Conservation (phyloP, 2,113 vertebrate genomes). For the Leiothrix lutea region DNA sequence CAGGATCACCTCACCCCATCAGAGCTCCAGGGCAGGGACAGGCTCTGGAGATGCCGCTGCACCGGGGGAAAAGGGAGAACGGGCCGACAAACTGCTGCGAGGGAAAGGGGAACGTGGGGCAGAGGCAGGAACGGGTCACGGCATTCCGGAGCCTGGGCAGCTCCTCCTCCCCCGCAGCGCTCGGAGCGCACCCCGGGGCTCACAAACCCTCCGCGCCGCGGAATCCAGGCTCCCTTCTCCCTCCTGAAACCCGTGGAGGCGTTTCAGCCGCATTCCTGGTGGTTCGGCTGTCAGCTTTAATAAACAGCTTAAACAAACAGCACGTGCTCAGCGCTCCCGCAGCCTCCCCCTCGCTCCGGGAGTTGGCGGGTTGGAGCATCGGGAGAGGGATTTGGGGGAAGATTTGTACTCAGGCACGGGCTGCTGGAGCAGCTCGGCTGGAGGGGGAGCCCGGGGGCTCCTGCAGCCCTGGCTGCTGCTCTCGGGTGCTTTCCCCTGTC, state of each 20-base stretch:
- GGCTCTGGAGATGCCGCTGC: too few relatives aligned
- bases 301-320: background rate
- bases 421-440: background rate
- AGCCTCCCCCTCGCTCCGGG: background rate
- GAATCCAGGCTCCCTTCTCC: rapidly evolving
- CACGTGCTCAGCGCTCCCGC: background rate
- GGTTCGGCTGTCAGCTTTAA: background rate
- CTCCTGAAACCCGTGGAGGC: rapidly evolving
- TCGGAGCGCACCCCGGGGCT: background rate
- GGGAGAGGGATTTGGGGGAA: background rate
- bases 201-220: rapidly evolving
- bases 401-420: background rate
- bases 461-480: background rate
- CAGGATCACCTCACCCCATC: too few relatives aligned
- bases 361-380: background rate
- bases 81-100: too few relatives aligned
- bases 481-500: rapidly evolving
- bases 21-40: too few relatives aligned
- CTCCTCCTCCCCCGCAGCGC: too few relatives aligned
- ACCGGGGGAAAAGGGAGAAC: too few relatives aligned
- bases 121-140: too few relatives aligned
- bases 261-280: background rate
- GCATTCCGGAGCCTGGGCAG: too few relatives aligned
- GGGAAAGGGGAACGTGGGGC: too few relatives aligned
- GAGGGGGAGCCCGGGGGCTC: background rate